Evolutionary conservation across 1,140 invertebrate species (phyloP).

Genomic region (Drosophila simulans): DNA sequence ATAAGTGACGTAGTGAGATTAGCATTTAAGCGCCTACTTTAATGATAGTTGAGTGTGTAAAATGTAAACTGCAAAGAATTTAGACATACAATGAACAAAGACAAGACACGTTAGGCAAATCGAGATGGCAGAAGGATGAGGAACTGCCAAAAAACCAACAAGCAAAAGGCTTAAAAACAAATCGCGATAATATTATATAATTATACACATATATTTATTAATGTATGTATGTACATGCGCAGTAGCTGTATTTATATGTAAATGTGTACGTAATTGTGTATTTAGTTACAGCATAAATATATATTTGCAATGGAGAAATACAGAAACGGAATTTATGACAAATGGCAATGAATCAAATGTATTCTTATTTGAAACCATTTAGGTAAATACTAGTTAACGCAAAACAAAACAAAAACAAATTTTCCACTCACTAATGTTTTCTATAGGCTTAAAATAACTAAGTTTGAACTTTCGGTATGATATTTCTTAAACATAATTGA

Average conservation of each 20-base stretch:
- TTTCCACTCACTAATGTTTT: not conserved
- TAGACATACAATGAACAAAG: slow-evolving; percentile 81
- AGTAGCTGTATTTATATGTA: slow-evolving; percentile 80
- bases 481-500: not conserved
- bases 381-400: not conserved
- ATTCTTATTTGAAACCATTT: slow-evolving; percentile 21
- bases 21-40: slow-evolving; percentile 74
- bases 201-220: slow-evolving; percentile 71
- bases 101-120: slow-evolving; percentile 53
- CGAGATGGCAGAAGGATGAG: slow-evolving; percentile 28
- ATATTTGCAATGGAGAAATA: slow-evolving; percentile 76
- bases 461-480: slow-evolving; percentile 11
- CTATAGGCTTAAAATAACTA: not conserved
- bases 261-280: slow-evolving; percentile 80
- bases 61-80: slow-evolving; percentile 73
- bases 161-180: slow-evolving; percentile 50
- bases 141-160: slow-evolving; percentile 57
- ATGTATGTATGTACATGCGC: slow-evolving; percentile 65
- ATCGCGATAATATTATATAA: slow-evolving; percentile 80
- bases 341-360: slow-evolving; percentile 27
- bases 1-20: slow-evolving; percentile 73
- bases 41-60: slow-evolving; percentile 69
- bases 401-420: not conserved
- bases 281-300: slow-evolving; percentile 76
- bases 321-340: slow-evolving; percentile 42